phyloP scores from a whole-genome alignment of 2,888 invertebrate species.

The Nephrocerus scutellatus region DNA sequence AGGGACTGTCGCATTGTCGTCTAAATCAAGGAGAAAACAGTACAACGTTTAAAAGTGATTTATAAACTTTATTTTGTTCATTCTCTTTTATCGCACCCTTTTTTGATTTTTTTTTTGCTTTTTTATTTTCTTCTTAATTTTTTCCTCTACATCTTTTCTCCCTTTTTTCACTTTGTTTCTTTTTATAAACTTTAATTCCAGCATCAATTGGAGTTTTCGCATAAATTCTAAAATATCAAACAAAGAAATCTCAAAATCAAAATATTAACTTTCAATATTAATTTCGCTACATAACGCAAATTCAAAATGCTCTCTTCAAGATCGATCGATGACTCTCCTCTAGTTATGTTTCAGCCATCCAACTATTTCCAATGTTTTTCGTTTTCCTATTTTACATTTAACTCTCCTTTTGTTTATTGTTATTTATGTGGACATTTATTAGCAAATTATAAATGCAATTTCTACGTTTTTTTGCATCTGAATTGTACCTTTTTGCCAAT shows the following conservation, averaged over 20 bases:
- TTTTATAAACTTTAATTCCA: slow-evolving; percentile 22
- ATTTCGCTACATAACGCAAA: too few relatives aligned
- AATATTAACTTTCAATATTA: slow-evolving; percentile 3
- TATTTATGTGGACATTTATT: slow-evolving; percentile 14
- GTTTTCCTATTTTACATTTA: slow-evolving; percentile 13
- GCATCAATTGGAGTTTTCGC: slow-evolving; percentile 32
- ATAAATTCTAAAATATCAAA: slow-evolving; percentile 22
- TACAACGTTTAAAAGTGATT: too few relatives aligned
- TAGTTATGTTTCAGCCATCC: too few relatives aligned
- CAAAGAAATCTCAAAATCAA: slow-evolving; percentile 8
- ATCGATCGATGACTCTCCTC: too few relatives aligned
- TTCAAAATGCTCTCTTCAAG: too few relatives aligned
- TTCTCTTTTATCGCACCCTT: slow-evolving; percentile 4
- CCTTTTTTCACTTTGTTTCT: slow-evolving; percentile 15
- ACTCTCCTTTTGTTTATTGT: slow-evolving; percentile 13
- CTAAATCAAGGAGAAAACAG: too few relatives aligned
- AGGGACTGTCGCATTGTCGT: too few relatives aligned
- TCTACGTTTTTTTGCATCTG: too few relatives aligned
- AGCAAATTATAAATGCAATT: too few relatives aligned
- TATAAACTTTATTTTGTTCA: slow-evolving; percentile 1
- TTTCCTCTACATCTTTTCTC: slow-evolving; percentile 10
- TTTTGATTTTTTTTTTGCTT: slow-evolving; percentile 13
- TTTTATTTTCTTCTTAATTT: slow-evolving; percentile 4
- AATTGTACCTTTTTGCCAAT: too few relatives aligned
- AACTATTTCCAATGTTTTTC: slow-evolving; percentile 10